Evolutionary conservation across 2,113 vertebrate genomes (phyloP).

Genomic region (Beaufortia kweichowensis): DNA sequence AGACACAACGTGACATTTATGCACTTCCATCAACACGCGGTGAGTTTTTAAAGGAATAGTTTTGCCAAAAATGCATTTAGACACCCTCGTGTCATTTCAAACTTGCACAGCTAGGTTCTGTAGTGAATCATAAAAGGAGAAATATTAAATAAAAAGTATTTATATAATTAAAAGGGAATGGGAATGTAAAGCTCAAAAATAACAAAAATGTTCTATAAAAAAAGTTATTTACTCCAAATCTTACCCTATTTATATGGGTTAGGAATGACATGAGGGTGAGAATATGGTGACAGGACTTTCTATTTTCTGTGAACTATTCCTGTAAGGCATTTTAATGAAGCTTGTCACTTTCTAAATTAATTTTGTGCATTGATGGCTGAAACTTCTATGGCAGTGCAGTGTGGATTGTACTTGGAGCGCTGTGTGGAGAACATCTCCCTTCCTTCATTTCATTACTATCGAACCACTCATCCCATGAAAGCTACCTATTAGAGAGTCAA

Average conservation of each 20-base stretch:
- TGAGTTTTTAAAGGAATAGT: neutral
- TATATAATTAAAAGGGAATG: too few species aligned
- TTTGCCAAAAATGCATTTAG: too few species aligned
- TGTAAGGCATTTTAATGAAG: constrained; percentile 40
- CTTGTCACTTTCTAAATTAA: constrained; percentile 43
- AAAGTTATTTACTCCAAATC: too few species aligned
- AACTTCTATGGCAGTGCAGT: constrained; percentile 43
- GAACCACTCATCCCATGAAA: constrained; percentile 62
- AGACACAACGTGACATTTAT: constrained; percentile 35
- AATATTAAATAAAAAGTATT: neutral
- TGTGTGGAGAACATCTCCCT: constrained; percentile 55
- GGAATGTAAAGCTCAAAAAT: too few species aligned
- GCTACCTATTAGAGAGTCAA: constrained; percentile 63
- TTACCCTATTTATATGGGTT: too few species aligned
- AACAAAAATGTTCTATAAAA: too few species aligned
- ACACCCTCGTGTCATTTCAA: neutral
- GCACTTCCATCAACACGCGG: constrained; percentile 1
- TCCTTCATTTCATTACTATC: constrained; percentile 61
- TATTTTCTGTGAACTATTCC: neutral
- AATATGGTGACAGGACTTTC: neutral
- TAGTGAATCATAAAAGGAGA: neutral
- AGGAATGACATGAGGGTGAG: too few species aligned
- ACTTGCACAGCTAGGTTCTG: neutral
- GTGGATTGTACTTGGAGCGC: constrained; percentile 53
- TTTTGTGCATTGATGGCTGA: constrained; percentile 48